Conservation (phyloP, 2,888 invertebrate genomes). For the Endotricha flammealis region DNA sequence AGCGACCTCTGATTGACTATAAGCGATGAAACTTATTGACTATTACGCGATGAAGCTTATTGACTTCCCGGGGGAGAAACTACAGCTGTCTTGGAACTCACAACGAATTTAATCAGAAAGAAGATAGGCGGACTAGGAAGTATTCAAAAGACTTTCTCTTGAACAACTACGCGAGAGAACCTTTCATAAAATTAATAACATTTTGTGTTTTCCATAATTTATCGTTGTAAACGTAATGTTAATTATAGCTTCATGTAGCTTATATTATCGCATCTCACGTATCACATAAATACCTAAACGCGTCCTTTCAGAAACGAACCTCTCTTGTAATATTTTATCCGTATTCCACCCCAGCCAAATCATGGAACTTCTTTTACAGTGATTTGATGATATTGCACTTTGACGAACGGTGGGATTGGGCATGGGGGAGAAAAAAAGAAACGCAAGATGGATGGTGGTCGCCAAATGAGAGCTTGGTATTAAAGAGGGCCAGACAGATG, state of each 20-base stretch:
- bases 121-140: too few species aligned
- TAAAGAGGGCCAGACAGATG: constrained; percentile 1
- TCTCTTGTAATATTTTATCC: constrained; percentile 72
- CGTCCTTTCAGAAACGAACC: constrained; percentile 55
- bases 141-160: too few species aligned
- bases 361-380: constrained; percentile 74
- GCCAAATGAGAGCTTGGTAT: constrained; percentile 22
- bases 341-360: constrained; percentile 52
- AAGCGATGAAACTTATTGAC: too few species aligned
- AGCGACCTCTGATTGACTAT: too few species aligned
- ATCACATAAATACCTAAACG: constrained; percentile 26
- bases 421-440: constrained; percentile 46
- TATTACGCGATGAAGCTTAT: too few species aligned
- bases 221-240: neutral
- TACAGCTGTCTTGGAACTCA: too few species aligned
- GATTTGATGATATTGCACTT: constrained; percentile 78
- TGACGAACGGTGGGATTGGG: constrained; percentile 51
- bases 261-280: constrained; percentile 13
- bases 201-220: too few species aligned
- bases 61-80: too few species aligned
- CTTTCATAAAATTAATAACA: too few species aligned
- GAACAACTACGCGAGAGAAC: too few species aligned
- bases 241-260: constrained; percentile 22
- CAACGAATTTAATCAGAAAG: too few species aligned
- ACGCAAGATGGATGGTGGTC: constrained; percentile 61